phyloP scores from a whole-genome alignment of 2,888 invertebrate species.

The Plusia festucae region DNA sequence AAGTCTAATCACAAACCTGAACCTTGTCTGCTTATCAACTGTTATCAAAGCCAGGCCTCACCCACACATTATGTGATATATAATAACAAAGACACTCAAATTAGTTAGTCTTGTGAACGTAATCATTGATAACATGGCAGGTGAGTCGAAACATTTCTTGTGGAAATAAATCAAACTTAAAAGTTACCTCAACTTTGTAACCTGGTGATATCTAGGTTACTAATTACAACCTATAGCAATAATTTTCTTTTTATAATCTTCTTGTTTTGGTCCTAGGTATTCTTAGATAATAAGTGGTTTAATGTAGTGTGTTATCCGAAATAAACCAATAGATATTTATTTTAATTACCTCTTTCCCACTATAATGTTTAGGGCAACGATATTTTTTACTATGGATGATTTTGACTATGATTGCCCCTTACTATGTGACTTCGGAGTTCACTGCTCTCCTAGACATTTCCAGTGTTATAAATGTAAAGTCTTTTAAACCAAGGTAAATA shows the following conservation, averaged over 20 bases:
- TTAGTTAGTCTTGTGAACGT: neutral
- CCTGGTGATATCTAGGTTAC: too few relatives aligned
- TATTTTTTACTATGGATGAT: neutral
- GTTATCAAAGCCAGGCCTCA: neutral
- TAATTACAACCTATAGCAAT: too few relatives aligned
- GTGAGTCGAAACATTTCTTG: neutral
- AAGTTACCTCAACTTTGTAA: neutral
- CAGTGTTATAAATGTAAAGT: neutral
- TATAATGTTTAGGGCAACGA: neutral
- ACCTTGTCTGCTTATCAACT: constrained; percentile 1
- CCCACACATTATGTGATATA: neutral
- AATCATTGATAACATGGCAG: constrained; percentile 1
- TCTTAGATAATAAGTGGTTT: too few relatives aligned
- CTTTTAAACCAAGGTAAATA: neutral
- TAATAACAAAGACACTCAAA: neutral
- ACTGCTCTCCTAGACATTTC: neutral
- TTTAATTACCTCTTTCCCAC: neutral
- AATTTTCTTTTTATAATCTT: too few relatives aligned
- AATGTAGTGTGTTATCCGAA: neutral
- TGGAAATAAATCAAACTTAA: neutral
- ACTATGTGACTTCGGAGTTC: neutral
- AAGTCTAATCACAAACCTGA: neutral
- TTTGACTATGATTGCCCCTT: too few relatives aligned
- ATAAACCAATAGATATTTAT: neutral
- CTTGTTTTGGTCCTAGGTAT: too few relatives aligned